Evolutionary conservation across 2,888 invertebrate genomes (phyloP).

Genomic region (Eupsilia transversa): DNA sequence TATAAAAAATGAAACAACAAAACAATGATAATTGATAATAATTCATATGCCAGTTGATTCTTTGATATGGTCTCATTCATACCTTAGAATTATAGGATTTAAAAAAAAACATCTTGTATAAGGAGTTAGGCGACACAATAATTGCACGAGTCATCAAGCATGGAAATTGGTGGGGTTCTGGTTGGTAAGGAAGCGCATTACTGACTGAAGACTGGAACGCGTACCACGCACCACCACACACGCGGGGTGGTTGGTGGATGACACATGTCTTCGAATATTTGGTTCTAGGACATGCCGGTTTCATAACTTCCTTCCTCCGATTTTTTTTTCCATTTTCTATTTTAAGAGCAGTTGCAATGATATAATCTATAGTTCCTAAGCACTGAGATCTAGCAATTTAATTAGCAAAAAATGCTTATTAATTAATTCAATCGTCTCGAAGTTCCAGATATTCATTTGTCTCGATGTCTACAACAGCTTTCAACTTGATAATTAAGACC

Average conservation of each 20-base stretch:
- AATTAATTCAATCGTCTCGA: background rate
- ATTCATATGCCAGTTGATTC: no score
- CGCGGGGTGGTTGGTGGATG: background rate
- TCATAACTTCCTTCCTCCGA: background rate
- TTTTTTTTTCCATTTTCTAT: no score
- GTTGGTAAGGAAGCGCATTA: background rate
- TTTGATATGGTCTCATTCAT: no score
- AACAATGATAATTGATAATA: no score
- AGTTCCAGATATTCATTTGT: background rate
- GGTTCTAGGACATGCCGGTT: background rate
- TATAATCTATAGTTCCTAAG: background rate
- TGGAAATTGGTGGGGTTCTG: background rate
- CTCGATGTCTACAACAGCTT: background rate
- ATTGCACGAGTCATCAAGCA: background rate
- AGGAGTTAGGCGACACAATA: background rate
- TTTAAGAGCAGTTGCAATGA: background rate
- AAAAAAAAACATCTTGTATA: no score
- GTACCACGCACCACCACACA: background rate
- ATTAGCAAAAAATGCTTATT: background rate
- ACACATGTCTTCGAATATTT: background rate
- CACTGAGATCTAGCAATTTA: no score
- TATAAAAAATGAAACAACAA: no score
- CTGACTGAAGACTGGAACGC: background rate
- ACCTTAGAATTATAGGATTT: no score
- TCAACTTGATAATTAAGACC: conserved; percentile 1